Percentiles rank a stretch among this genome's conserved stretches.
These are phyloP conservation scores for Lapara coniferarum DNA, from an alignment of 2,888 invertebrate species.

Conservation along the genomic window DNA sequence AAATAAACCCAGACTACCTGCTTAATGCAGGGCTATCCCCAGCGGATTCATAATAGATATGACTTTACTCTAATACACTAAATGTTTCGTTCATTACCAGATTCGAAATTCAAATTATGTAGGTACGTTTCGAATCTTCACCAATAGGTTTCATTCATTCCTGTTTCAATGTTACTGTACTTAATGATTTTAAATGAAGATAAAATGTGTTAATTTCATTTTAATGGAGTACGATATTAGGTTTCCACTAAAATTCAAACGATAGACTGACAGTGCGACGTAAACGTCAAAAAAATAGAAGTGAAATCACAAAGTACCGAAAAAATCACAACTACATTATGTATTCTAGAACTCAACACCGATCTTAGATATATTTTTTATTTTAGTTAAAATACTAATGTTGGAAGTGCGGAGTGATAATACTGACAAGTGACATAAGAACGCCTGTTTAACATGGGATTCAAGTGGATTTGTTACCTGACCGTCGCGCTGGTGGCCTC, in stretches of 20 bases:
- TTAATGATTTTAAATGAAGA: neutral
- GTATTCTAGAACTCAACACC: neutral
- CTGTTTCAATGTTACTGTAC: neutral
- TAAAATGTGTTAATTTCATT: neutral
- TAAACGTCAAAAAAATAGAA: neutral
- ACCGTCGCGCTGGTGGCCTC: slow-evolving; percentile 54
- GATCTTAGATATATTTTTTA: neutral
- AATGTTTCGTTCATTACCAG: slow-evolving; percentile 29
- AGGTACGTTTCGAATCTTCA: neutral
- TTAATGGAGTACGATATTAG: slow-evolving; percentile 2
- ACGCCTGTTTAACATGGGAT: slow-evolving; percentile 52
- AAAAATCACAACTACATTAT: slow-evolving; percentile 3
- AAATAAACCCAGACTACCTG: slow-evolving; percentile 59
- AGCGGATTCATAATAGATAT: slow-evolving; percentile 61
- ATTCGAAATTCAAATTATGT: neutral
- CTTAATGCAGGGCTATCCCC: slow-evolving; percentile 57
- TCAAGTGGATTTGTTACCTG: slow-evolving; percentile 59
- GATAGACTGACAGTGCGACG: neutral
- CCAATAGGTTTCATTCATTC: neutral
- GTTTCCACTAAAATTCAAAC: neutral
- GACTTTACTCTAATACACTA: slow-evolving; percentile 49
- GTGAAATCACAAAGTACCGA: neutral
- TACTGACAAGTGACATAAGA: neutral
- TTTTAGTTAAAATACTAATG: slow-evolving; percentile 37
- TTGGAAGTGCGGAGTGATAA: slow-evolving; percentile 37